Evolutionary conservation across 35 echinoderm and acorn worm genomes (phyloP), one percentile per base, ranked within the genome.

Genomic region (Stichopus chloronotus): DNA sequence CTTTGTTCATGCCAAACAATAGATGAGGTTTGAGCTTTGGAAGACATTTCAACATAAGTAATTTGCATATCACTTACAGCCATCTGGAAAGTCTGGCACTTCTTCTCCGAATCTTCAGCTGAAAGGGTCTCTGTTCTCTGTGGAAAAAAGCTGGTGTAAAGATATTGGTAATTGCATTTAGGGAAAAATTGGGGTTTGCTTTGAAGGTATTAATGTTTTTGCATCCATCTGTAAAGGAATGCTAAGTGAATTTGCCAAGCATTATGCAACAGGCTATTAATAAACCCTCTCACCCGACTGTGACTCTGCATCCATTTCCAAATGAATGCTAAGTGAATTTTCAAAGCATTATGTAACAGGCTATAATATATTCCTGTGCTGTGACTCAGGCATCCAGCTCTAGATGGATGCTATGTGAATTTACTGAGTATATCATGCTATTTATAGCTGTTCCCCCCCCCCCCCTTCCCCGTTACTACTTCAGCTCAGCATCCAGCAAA

Each of bases 1-100:
- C 76, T 8, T 80, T 92, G 90, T 55, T 81, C 90, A 25, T 92
- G 90, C 90, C 76, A 92, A 78, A 92, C 72, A 12, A 92, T 74
- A 53, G 86, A 88, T 58, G 90, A 92, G 65, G 76, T 23, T 78
- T 82, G 76, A 76, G 90, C 90, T 58, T 56, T 52, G 52, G 74
- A 76, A 92, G 76, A 91, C 90, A 81, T n/a, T 19, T n/a, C 56
- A 78, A 92, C 4, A 58, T 79, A 82, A 19, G 20, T 57, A 56
- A 92, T 52, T 78, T 92, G 90, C 72, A 63, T 68, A 14, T 65
- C 88, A 90, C 13, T 52, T 52, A 90, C 14, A 5, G 88, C 14
- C 5, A 72, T 63, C 23, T 30, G 53, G 57, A 77, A 77, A 19
- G 72, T 77, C 72, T 77, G 72, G 72, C 72, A 77, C 72, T 77